Evolutionary conservation across 92 coral and sea anemone genomes (phyloP), one percentile per base, ranked within the genome.

Genomic region (Siderastrea radians): DNA sequence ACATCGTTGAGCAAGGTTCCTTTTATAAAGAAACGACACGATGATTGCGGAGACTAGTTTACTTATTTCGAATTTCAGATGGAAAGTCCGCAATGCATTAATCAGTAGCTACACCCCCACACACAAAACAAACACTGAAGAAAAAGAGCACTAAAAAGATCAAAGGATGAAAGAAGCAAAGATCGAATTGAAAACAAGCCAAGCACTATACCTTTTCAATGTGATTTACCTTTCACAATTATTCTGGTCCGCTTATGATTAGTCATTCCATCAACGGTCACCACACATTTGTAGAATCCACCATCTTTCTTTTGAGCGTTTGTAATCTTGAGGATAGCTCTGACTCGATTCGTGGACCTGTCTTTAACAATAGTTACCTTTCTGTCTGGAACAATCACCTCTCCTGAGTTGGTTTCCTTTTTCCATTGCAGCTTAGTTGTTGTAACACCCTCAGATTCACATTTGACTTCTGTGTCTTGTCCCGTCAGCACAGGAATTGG

Each of bases 231-330:
- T 26, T 26, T 26, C 38, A 26, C 38, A 13, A 61, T 19, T 19
- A 12, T 9, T 61, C 14, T 19, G 14, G 7, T 16, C 4, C 68
- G 45, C 10, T 49, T 49, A 26, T 26, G 38, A 26, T 26, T 26
- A 26, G 38, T 26, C 38, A 26, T 26, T 26, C 38, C 38, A 26
- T 0, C 38, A 26, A 26, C 38, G 38, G 38, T 26, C 38, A 26
- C 38, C 38, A 26, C 38, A 26, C 38, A 26, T 26, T 26, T 26
- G 38, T 26, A 26, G 38, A 26, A 75, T 84, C 90, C 93, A 54
- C 74, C 61, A 78, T 90, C 86, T 67, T 57, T 48, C 65, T 57
- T 53, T 17, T 51, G 49, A 10, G 87, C 90, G 63, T 90, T 85
- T 61, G 62, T 66, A 4, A 90, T 84, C 81, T 47, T 84, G 16